Conservation (phyloP, 2,113 vertebrate species). For the Macaca mulatta region DNA sequence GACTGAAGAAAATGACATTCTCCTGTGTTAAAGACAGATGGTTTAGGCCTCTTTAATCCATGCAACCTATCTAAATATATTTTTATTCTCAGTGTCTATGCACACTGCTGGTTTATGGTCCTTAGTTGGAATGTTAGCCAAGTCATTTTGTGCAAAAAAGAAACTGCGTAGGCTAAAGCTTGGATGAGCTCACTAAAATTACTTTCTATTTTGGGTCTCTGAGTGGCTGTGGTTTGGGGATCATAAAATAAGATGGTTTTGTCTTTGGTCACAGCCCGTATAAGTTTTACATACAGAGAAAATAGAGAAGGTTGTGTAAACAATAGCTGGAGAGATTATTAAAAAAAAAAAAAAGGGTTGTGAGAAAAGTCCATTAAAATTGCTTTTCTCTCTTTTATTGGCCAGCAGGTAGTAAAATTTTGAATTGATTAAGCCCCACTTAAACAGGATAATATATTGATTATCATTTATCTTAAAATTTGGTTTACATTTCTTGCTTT, state of each 20-base stretch:
- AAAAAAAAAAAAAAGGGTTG: neutral
- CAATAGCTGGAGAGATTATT: neutral
- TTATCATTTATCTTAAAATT: neutral
- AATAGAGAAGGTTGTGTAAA: constrained; percentile 5
- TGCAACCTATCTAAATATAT: constrained; percentile 75
- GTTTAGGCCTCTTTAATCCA: constrained; percentile 60
- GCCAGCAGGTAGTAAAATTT: neutral
- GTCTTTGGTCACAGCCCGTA: constrained; percentile 55
- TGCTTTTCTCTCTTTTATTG: neutral
- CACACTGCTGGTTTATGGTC: constrained; percentile 72
- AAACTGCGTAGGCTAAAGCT: constrained; percentile 77
- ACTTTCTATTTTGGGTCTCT: constrained; percentile 72
- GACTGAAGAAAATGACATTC: constrained; percentile 55
- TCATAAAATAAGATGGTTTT: constrained; percentile 70
- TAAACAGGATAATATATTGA: neutral
- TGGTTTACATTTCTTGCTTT: neutral
- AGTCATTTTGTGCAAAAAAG: constrained; percentile 77
- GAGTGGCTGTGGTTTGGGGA: constrained; percentile 61
- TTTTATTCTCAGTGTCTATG: constrained; percentile 68
- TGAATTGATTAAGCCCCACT: neutral
- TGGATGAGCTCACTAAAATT: constrained; percentile 78
- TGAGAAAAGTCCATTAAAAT: neutral
- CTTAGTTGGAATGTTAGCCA: constrained; percentile 78
- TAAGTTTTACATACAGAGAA: constrained; percentile 57
- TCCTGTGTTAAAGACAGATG: constrained; percentile 72